Evolutionary conservation across 1,140 invertebrate species (phyloP), one percentile per base, ranked within the genome.

Genomic region (Megalonaias nervosa): DNA sequence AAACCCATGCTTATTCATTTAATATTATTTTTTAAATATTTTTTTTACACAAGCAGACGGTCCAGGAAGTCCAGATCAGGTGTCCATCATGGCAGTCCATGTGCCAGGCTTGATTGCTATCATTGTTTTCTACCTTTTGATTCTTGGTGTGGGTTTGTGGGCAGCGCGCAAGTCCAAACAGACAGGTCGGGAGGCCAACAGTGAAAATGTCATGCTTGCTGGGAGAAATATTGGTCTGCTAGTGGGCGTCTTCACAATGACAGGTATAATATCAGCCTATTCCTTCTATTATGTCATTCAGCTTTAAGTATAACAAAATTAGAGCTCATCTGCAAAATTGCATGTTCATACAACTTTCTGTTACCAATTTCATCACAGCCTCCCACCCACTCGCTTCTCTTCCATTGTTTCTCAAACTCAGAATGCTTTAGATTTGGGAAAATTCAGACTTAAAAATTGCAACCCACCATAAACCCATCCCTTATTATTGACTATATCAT

Each of bases 241-340:
- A 85, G 97, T 99, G 64, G 98, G 98, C 16, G 97, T 98, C 74
- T 99, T 99, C 85, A 99, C 98, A n/a, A 99, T 99, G 97, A 99
- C 98, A 90, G 96, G 96, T 96, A 90, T 92, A 87, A 11, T 66
- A 16, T 23, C 23, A n/a, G 60, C 23, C 60, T 62, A 62, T n/a
- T 11, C 3, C 23, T 19, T 19, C 60, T 62, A 12, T 62, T 62
- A 11, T 19, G 60, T 62, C 23, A 11, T 5, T 62, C 0, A 62
- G 23, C 5, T 62, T 19, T 12, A n/a, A n/a, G 60, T 62, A 19
- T 9, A 23, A n/a, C 19, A 19, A 19, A 62, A 23, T 62, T 23
- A 62, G 60, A 9, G 23, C 19, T 23, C 11, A 62, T 23, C 60
- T n/a, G 23, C 38, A 48, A 48, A 48, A 48, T 11, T 48, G 38